Conservation (phyloP, 2,113 vertebrate species). For the Poecilia latipinna region DNA sequence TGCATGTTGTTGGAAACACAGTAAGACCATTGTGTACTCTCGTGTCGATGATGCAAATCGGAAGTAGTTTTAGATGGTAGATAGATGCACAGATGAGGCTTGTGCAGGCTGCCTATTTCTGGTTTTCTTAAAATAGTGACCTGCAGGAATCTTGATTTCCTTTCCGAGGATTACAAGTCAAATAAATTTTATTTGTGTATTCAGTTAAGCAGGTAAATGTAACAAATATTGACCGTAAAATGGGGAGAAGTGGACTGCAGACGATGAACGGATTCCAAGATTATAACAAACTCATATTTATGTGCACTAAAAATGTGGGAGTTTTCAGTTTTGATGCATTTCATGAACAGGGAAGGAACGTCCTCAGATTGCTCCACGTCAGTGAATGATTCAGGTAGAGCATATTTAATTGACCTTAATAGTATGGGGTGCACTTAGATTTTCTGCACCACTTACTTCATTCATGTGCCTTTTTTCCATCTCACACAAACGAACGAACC, state of each 20-base stretch:
- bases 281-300: not conserved
- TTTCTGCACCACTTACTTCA: slow-evolving; percentile 31
- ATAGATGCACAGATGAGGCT: not conserved
- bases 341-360: not conserved
- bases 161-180: not conserved
- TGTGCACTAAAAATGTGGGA: not conserved
- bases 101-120: not conserved
- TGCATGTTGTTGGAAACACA: not conserved
- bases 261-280: not conserved
- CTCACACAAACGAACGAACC: slow-evolving; percentile 28
- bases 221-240: not conserved
- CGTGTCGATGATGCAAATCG: not conserved
- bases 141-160: not conserved
- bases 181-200: not conserved
- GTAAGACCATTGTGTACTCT: not conserved
- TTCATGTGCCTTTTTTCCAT: not conserved
- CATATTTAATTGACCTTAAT: not conserved
- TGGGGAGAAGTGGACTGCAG: not conserved
- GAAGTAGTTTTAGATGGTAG: no score
- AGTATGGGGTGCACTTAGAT: slow-evolving; percentile 7
- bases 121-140: not conserved
- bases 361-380: not conserved
- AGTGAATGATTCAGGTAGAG: not conserved
- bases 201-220: not conserved
- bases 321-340: not conserved